phyloP scores from a whole-genome alignment of 2,113 vertebrate genomes.

The Regulus satrapa region DNA sequence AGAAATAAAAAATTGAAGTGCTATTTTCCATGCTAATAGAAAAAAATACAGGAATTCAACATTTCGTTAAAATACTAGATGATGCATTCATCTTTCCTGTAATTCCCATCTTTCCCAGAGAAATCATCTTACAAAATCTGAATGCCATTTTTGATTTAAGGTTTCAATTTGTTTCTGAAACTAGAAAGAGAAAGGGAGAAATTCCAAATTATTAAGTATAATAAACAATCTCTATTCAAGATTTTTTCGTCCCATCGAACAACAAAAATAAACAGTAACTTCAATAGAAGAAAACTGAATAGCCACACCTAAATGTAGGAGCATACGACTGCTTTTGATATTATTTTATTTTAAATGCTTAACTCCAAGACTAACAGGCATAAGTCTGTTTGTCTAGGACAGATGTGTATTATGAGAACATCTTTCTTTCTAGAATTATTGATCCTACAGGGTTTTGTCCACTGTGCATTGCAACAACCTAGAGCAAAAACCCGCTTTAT shows the following conservation, averaged over 20 bases:
- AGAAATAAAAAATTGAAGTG: background rate
- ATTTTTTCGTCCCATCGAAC: background rate
- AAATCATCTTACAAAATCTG: background rate
- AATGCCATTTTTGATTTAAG: background rate
- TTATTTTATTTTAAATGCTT: background rate
- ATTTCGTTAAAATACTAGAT: background rate
- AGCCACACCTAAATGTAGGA: background rate
- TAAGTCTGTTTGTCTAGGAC: background rate
- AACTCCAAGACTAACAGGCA: background rate
- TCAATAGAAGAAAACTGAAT: background rate
- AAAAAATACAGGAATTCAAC: background rate
- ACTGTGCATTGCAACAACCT: background rate
- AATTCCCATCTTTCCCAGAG: too few relatives aligned
- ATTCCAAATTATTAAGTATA: background rate
- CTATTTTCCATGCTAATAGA: background rate
- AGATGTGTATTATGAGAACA: background rate
- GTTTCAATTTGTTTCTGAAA: background rate
- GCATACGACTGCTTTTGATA: background rate
- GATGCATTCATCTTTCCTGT: background rate
- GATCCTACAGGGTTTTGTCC: background rate
- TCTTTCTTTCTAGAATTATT: background rate
- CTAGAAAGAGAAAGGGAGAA: background rate
- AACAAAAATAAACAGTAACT: background rate
- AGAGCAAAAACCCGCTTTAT: background rate
- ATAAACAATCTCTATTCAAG: background rate